phyloP scores from a whole-genome alignment of 2,888 invertebrate species.

The Andrena trimmerana region DNA sequence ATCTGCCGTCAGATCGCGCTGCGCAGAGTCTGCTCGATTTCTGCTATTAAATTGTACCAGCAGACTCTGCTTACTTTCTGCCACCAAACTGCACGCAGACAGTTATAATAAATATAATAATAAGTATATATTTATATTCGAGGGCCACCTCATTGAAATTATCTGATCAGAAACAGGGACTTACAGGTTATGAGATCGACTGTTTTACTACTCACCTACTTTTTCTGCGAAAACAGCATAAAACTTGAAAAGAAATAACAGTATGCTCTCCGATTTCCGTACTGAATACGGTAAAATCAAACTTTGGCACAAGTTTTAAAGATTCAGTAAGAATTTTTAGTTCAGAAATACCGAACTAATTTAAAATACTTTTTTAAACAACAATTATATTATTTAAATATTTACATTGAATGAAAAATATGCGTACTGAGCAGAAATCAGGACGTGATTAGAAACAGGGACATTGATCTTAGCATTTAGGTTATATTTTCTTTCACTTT shows the following conservation, averaged over 20 bases:
- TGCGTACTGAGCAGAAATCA: background rate
- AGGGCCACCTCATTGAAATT: slow-evolving; percentile 3
- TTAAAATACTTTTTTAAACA: background rate
- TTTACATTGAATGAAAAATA: slow-evolving; percentile 1
- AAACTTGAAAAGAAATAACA: slow-evolving; percentile 4
- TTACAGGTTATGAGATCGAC: background rate
- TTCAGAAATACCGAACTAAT: background rate
- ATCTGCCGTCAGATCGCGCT: too few species aligned
- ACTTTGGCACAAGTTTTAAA: background rate
- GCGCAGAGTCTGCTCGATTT: too few species aligned
- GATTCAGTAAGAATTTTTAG: background rate
- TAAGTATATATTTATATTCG: slow-evolving; percentile 8
- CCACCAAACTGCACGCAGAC: too few species aligned
- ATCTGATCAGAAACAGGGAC: background rate
- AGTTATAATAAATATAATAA: slow-evolving; percentile 8
- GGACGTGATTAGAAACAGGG: too few species aligned
- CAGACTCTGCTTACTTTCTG: too few species aligned
- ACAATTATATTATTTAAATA: background rate
- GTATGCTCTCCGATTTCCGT: background rate
- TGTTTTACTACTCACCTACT: slow-evolving; percentile 7
- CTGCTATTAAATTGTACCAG: too few species aligned
- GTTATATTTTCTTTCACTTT: too few species aligned
- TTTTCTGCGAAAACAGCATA: background rate
- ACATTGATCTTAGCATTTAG: too few species aligned
- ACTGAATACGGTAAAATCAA: background rate